Evolutionary conservation across 2,797 vertebrate genomes (phyloP).

Genomic region (Pantherophis vulpinus): DNA sequence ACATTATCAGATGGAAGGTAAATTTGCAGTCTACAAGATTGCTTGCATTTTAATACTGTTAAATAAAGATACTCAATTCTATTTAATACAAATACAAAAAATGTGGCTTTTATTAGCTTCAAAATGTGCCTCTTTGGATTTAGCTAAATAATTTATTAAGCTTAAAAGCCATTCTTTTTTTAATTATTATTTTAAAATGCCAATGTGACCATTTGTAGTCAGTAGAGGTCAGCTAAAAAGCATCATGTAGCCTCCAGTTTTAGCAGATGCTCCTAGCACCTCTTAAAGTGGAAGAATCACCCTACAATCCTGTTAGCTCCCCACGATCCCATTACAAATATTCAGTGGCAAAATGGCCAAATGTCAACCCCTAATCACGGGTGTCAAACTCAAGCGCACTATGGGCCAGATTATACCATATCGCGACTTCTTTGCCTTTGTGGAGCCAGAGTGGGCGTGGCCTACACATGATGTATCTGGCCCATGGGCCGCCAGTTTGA

Average conservation of each 20-base stretch:
- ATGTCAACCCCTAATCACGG: neutral
- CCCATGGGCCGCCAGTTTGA: too few species aligned
- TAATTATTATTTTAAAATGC: neutral
- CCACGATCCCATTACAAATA: neutral
- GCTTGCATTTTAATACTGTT: neutral
- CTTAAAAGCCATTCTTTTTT: neutral
- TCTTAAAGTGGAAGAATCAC: neutral
- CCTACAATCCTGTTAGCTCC: neutral
- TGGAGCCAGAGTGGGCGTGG: rapidly evolving
- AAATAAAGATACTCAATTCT: neutral
- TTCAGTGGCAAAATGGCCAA: neutral
- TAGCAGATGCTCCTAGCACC: neutral
- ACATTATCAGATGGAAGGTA: neutral
- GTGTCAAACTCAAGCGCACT: neutral
- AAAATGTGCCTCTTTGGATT: neutral
- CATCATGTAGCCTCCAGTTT: neutral
- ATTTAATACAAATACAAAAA: neutral
- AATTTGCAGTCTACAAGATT: neutral
- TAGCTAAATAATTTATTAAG: neutral
- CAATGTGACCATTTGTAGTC: neutral
- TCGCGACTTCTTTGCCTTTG: too few species aligned
- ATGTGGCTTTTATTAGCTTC: neutral
- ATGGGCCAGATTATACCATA: too few species aligned
- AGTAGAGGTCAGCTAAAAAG: neutral
- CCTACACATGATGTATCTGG: too few species aligned